phyloP scores from a whole-genome alignment of 2,113 vertebrate genomes.

The Clarias magur region DNA sequence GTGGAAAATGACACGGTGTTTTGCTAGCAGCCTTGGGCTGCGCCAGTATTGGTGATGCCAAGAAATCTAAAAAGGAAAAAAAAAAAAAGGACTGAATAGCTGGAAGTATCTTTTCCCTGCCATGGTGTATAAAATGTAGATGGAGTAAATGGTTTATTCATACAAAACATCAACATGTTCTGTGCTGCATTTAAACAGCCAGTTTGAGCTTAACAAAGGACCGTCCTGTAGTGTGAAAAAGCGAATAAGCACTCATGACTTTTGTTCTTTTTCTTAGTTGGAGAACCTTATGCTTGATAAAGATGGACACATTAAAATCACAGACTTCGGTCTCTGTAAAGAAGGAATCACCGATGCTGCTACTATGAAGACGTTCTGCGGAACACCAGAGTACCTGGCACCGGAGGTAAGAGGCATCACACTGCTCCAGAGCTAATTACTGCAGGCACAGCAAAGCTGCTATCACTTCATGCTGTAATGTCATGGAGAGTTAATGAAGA shows the following conservation, averaged over 20 bases:
- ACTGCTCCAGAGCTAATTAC: constrained; percentile 18
- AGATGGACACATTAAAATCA: constrained; percentile 98
- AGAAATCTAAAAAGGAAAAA: constrained; percentile 47
- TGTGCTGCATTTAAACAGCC: constrained; percentile 2
- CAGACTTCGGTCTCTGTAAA: constrained; percentile 97
- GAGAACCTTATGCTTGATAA: constrained; percentile 99
- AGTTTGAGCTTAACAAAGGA: background rate
- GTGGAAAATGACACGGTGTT: constrained; percentile 56
- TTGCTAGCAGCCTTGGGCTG: constrained; percentile 57
- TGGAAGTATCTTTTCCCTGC: constrained; percentile 63
- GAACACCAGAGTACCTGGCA: constrained; percentile 94
- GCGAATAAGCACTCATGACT: background rate
- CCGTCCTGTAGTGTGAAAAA: background rate
- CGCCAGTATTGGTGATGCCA: constrained; percentile 47
- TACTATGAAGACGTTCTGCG: constrained; percentile 99
- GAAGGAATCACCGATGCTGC: constrained; percentile 98
- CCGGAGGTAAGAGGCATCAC: constrained; percentile 81
- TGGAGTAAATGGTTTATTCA: constrained; percentile 46
- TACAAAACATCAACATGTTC: constrained; percentile 15
- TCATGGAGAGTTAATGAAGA: constrained; percentile 8
- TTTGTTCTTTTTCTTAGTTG: constrained; percentile 74
- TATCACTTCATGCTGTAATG: background rate
- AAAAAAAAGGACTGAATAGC: constrained; percentile 74
- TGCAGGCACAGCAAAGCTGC: background rate
- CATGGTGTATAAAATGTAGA: constrained; percentile 53